A percentile compares a stretch with the other conserved stretches of the same genome.
Conservation (phyloP, 2,888 invertebrate genomes). For the Galerucella pusilla region DNA sequence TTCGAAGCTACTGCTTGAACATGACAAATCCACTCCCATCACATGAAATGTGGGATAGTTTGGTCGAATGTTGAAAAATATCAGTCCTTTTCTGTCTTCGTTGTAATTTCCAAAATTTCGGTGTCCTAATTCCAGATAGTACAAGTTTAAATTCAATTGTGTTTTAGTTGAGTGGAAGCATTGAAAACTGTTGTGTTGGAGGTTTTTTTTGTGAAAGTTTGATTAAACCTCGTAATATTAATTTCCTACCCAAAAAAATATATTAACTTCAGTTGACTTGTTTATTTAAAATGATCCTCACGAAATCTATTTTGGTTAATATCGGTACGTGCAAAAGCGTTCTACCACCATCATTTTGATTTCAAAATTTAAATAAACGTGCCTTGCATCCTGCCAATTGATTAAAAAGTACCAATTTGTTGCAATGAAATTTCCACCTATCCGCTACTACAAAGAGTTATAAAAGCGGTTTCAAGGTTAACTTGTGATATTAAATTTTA, state of each 20-base stretch:
- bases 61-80: too few relatives aligned
- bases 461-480: conserved; percentile 31
- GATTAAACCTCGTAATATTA: not conserved
- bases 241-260: not conserved
- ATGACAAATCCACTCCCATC: too few relatives aligned
- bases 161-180: not conserved
- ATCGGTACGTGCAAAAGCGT: conserved; percentile 2
- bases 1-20: too few relatives aligned
- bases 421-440: conserved; percentile 30
- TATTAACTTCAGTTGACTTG: not conserved
- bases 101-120: too few relatives aligned
- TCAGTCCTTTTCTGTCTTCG: too few relatives aligned
- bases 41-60: too few relatives aligned
- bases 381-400: conserved; percentile 22
- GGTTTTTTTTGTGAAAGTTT: not conserved
- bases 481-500: conserved; percentile 33
- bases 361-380: conserved; percentile 29
- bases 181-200: not conserved
- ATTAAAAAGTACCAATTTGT: conserved; percentile 29
- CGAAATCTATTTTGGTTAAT: conserved; percentile 6
- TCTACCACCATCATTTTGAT: conserved; percentile 14
- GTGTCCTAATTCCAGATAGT: too few relatives aligned
- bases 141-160: too few relatives aligned
- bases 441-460: conserved; percentile 14
- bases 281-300: conserved; percentile 2